Conservation (phyloP, 2,797 vertebrate genomes). For the Natrix natrix region DNA sequence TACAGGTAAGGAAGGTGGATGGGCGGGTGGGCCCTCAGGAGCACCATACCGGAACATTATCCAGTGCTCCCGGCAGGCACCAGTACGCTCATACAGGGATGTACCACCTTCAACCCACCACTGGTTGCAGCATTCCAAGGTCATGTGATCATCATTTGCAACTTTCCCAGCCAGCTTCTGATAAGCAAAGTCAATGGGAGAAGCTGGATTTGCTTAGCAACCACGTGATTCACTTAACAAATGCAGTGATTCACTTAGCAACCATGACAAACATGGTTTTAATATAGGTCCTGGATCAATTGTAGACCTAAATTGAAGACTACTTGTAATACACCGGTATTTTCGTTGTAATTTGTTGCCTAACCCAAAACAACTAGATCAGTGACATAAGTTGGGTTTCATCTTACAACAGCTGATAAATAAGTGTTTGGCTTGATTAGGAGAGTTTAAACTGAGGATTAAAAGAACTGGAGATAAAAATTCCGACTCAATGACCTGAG, state of each 20-base stretch:
- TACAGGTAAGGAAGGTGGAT: no score
- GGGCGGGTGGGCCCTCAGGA: no score
- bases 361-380: neutral
- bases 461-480: neutral
- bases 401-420: neutral
- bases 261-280: neutral
- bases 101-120: no score
- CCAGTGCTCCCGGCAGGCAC: no score
- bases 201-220: neutral
- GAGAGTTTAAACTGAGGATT: neutral
- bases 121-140: neutral
- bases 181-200: neutral
- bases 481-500: neutral
- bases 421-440: neutral
- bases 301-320: neutral
- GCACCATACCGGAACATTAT: no score
- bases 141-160: neutral
- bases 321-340: neutral
- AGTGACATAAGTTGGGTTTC: neutral
- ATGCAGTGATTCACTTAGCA: neutral
- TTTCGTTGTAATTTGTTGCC: neutral
- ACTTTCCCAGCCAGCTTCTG: neutral
- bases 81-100: no score
- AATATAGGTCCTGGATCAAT: neutral
- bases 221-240: neutral